Evolutionary conservation across 1,140 invertebrate genomes (phyloP).

Genomic region (Saccostrea glomerata): DNA sequence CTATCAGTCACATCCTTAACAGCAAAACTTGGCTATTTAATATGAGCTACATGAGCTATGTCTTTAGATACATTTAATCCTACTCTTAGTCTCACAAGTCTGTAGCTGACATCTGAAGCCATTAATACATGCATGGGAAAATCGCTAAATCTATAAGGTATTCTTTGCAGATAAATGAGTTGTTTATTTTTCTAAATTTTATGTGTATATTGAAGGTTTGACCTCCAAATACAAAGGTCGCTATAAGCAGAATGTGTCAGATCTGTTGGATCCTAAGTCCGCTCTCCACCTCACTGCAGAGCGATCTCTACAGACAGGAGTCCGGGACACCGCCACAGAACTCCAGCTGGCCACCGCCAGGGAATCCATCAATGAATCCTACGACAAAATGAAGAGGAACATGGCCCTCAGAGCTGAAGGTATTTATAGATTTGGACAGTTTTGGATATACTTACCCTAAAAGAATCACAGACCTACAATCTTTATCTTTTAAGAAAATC

Average conservation of each 20-base stretch:
- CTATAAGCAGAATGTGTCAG: slow-evolving; percentile 47
- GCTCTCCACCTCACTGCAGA: slow-evolving; percentile 56
- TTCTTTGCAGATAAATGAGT: background rate
- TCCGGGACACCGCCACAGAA: slow-evolving; percentile 53
- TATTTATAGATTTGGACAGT: background rate
- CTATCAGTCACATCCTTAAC: too few relatives aligned
- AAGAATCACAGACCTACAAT: background rate
- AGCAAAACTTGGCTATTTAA: too few relatives aligned
- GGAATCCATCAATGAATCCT: slow-evolving; percentile 46
- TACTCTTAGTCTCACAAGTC: too few relatives aligned
- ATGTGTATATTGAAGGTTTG: slow-evolving; percentile 45
- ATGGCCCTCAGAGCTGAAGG: slow-evolving; percentile 53
- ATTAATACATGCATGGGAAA: too few relatives aligned
- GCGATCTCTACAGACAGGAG: slow-evolving; percentile 51
- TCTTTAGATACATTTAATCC: too few relatives aligned
- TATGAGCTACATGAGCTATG: too few relatives aligned
- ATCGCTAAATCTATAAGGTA: too few relatives aligned
- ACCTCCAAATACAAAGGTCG: slow-evolving; percentile 43
- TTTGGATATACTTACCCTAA: background rate
- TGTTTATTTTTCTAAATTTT: background rate
- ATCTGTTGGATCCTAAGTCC: slow-evolving; percentile 45
- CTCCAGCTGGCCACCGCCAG: slow-evolving; percentile 52
- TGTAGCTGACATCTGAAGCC: too few relatives aligned
- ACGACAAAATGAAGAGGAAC: slow-evolving; percentile 53
- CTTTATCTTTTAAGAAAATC: background rate